Base-by-base conservation (phyloP, 1,140 invertebrate genomes). In the Hypsibius dujardini region DNA sequence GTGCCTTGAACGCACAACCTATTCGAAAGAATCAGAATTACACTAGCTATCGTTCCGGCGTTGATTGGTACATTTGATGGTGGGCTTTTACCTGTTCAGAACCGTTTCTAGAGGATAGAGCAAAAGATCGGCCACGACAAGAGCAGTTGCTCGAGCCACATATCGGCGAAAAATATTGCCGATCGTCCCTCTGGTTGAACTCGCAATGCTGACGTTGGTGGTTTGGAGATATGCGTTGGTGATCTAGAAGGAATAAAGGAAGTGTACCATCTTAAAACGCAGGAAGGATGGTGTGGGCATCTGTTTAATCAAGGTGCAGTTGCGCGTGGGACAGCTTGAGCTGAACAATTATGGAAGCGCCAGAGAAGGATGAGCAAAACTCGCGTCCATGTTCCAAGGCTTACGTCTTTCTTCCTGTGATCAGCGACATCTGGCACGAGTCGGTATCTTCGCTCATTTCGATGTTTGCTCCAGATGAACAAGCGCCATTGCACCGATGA, bases 1-100 rank as follows among this genome's bases (percentile, higher is more conserved):
- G 62, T 67, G 12, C 62, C 62, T 42, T 67, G 62, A 7, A 67
- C 42, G 42, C 62, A 67, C 62, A 67, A 42, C 62, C 62, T 67
- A 45, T 28, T 28, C 28, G 28, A 28, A 28, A 28, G 28, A 28
- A 28, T 28, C 28, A 28, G 28, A 28, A 28, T 28, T 28, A 28
- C 28, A 28, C 28, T 28, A 28, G 28, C 28, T 28, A 28, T 28
- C 28, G 28, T 28, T 28, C 28, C 28, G 28, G 28, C 28, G 28
- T 28, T 28, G 28, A 28, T 28, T 28, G 28, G 28, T 28, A 28
- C 28, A 28, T 28, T 28, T 28, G 28, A 28, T 28, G 28, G 28
- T 28, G 28, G 28, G 28, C 28, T 28, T 28, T n/a, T n/a, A 67
- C 62, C 62, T 67, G 45, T 67, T 67, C 42, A 67, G 62, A 3